Percentiles rank a stretch among this genome's conserved stretches.
Evolutionary conservation across 2,113 vertebrate species (phyloP).

Genomic region (Lepisosteus oculatus): DNA sequence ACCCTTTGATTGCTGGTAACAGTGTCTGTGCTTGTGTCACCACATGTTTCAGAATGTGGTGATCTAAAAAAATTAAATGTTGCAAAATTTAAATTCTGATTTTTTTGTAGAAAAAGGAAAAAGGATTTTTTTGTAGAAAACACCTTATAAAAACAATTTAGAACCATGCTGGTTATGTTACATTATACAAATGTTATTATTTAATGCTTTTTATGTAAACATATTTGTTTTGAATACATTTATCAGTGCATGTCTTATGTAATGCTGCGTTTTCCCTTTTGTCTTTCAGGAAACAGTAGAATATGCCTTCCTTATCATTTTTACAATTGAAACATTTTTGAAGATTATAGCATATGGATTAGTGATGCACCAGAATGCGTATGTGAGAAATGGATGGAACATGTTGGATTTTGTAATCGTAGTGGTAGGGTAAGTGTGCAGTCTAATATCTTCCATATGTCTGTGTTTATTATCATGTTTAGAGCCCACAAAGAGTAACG

Average conservation of each 20-base stretch:
- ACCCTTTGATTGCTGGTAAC: too few species aligned
- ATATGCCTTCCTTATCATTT: slow-evolving; percentile 99
- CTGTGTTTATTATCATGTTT: too few species aligned
- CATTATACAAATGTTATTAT: neutral
- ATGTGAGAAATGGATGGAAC: slow-evolving; percentile 98
- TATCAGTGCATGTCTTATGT: neutral
- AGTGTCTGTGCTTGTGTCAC: too few species aligned
- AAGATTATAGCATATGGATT: slow-evolving; percentile 99
- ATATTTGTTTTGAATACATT: neutral
- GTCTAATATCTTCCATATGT: too few species aligned
- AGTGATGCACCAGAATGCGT: slow-evolving; percentile 95
- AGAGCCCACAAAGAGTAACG: too few species aligned
- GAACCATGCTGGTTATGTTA: too few species aligned
- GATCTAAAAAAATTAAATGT: too few species aligned
- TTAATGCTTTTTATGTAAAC: neutral
- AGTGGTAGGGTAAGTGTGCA: slow-evolving; percentile 90
- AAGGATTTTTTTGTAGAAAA: too few species aligned
- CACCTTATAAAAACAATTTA: too few species aligned
- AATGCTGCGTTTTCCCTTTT: slow-evolving; percentile 26
- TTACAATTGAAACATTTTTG: slow-evolving; percentile 98
- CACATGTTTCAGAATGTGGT: too few species aligned
- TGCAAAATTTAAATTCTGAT: too few species aligned
- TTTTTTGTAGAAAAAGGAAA: too few species aligned
- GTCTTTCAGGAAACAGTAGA: slow-evolving; percentile 95
- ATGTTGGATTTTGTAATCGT: slow-evolving; percentile 99